A percentile compares a stretch with the other conserved stretches of the same genome.
Conservation (phyloP, 2,113 vertebrate genomes). For the Lepisosteus oculatus region DNA sequence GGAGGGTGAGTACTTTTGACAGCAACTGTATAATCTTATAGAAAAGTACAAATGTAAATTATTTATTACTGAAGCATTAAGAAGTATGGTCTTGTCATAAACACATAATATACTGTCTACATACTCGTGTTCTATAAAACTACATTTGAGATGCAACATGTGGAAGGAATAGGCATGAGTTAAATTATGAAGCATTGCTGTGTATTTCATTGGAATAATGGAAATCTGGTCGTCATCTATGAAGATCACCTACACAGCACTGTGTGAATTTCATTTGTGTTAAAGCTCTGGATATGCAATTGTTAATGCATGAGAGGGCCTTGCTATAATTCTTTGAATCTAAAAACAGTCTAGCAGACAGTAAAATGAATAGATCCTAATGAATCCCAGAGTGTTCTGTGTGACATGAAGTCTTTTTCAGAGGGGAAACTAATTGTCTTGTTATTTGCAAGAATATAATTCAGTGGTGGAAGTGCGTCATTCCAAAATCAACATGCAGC, state of each 20-base stretch:
- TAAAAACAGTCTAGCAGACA: not conserved
- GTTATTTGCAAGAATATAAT: not conserved
- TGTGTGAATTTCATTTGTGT: not conserved
- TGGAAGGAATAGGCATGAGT: not conserved
- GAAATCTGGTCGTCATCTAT: not conserved
- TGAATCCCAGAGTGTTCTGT: not conserved
- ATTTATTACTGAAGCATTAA: not conserved
- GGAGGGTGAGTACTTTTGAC: not conserved
- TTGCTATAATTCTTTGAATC: too few relatives aligned
- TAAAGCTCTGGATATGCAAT: too few relatives aligned
- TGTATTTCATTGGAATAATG: not conserved
- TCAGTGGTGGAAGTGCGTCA: not conserved
- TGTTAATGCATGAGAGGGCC: too few relatives aligned
- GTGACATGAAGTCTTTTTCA: not conserved
- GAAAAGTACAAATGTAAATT: slow-evolving; percentile 6
- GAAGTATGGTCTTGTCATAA: not conserved
- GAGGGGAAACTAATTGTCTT: not conserved
- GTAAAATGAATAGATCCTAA: not conserved
- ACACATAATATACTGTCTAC: not conserved
- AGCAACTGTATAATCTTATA: not conserved
- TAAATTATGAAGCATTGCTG: not conserved
- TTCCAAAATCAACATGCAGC: too few relatives aligned
- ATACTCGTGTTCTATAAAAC: too few relatives aligned
- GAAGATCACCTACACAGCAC: not conserved
- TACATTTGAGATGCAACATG: too few relatives aligned